phyloP scores from a whole-genome alignment of 2,888 invertebrate genomes.

The Yponomeuta malinellus region DNA sequence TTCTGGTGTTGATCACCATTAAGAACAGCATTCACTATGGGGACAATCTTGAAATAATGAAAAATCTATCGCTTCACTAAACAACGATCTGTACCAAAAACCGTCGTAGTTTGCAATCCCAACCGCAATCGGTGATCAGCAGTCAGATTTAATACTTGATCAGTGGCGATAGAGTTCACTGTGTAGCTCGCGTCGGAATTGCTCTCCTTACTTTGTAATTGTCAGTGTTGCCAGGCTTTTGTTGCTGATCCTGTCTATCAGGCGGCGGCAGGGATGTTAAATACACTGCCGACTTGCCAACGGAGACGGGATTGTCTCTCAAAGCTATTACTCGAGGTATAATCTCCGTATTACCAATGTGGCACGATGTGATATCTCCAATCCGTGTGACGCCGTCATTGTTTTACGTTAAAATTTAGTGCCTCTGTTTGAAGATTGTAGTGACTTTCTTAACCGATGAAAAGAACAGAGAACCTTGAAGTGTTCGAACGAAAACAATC shows the following conservation, averaged over 20 bases:
- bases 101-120: neutral
- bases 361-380: neutral
- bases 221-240: neutral
- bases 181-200: neutral
- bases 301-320: neutral
- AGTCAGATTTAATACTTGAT: neutral
- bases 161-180: neutral
- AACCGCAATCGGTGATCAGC: neutral
- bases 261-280: neutral
- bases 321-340: neutral
- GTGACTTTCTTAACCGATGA: too few species aligned
- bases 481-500: too few species aligned
- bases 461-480: too few species aligned
- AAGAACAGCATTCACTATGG: too few species aligned
- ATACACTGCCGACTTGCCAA: slow-evolving; percentile 4
- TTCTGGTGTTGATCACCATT: too few species aligned
- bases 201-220: neutral
- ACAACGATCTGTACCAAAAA: neutral
- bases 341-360: neutral
- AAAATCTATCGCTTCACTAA: too few species aligned
- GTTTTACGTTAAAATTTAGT: too few species aligned
- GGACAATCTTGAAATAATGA: too few species aligned
- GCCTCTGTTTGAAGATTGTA: too few species aligned
- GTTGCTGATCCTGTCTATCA: slow-evolving; percentile 5
- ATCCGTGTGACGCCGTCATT: neutral